Evolutionary conservation across 2,113 vertebrate genomes (phyloP), one percentile per base, ranked within the genome.

Genomic region (Notothenia coriiceps): DNA sequence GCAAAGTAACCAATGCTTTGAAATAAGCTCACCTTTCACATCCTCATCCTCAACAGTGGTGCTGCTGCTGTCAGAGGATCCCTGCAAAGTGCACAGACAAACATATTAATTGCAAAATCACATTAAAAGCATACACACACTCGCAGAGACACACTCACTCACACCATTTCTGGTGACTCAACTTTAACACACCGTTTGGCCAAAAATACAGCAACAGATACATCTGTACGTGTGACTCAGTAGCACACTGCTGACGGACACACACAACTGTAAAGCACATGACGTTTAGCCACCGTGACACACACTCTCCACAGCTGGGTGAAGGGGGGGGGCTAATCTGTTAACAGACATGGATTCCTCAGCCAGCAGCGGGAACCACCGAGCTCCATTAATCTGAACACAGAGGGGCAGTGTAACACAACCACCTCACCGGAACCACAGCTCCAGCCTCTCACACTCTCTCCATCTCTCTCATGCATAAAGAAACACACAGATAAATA

Each of bases 11-110:
- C 35, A 8, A 40, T 40, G 35, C 35, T 40, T 6, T 40, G 2
- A 25, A 25, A 25, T 25, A 25, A 25, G 25, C 86, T 56, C 94
- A 99, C 98, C 97, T 98, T 98, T 99, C 33, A 98, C 96, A 84
- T 99, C 98, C 88, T 99, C 98, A 0, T 99, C 98, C 91, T 99
- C 98, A 49, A 98, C 96, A 49, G 98, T 99, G 52, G 98, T 97
- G 93, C 97, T 98, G 93, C 97, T 97, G 94, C 98, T 99, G 91
- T 99, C 98, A 0, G 97, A 97, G 0, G 98, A 99, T 87, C 96
- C 98, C 98, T 99, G 94, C 43, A 84, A 72, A 70, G 20, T 9
- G 79, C 79, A 77, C 18, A 15, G 22, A 70, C 44, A 55, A 55
- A 63, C 29, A 79, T 51, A 70, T 40, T 7, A 40, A 40, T 40